Conservation (phyloP, 2,888 invertebrate genomes). For the Cylindroiulus punctatus region DNA sequence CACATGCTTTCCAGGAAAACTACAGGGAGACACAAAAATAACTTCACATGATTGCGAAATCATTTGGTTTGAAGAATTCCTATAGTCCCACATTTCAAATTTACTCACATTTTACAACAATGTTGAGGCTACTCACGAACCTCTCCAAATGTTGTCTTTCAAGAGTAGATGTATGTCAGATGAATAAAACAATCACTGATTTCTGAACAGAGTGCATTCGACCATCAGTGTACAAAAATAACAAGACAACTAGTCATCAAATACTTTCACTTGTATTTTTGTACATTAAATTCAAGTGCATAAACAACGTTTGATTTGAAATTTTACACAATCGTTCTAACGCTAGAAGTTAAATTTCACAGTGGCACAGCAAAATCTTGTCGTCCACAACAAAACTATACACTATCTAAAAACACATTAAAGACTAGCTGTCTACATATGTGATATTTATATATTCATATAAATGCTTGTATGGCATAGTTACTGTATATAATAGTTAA, state of each 20-base stretch:
- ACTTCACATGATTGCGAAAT: neutral
- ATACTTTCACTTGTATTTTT: conserved; percentile 32
- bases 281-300: conserved; percentile 25
- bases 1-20: neutral
- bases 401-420: conserved; percentile 12
- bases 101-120: no score
- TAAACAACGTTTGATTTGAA: conserved; percentile 20
- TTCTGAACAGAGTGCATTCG: no score
- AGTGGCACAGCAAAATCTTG: neutral
- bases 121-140: no score
- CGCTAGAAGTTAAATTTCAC: neutral
- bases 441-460: neutral
- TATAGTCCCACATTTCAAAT: no score
- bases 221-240: neutral
- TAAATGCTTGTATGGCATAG: conserved; percentile 1
- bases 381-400: neutral
- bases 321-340: neutral
- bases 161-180: no score
- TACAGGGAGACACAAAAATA: neutral
- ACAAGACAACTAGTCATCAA: neutral
- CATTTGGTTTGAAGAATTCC: no score
- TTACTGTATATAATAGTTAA: conserved; percentile 6
- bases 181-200: no score
- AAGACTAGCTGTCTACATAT: conserved; percentile 26
- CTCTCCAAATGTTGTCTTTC: no score